A percentile compares a stretch with the other conserved stretches of the same genome.
phyloP scores from a whole-genome alignment of 2,113 vertebrate genomes.

The Brevimyrus niger region DNA sequence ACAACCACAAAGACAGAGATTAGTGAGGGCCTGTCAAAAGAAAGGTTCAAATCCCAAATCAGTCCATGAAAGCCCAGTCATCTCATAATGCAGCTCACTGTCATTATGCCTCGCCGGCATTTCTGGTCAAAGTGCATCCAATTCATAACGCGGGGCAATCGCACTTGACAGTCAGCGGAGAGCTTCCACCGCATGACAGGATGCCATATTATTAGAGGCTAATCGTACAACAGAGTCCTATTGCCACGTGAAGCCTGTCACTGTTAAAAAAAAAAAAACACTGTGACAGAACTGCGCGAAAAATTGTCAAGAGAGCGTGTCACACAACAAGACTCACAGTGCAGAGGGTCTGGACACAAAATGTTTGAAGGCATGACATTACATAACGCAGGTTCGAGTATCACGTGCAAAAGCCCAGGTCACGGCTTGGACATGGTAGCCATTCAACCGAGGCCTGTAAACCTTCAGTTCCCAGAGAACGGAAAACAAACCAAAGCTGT shows the following conservation, averaged over 20 bases:
- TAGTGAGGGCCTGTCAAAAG: not conserved
- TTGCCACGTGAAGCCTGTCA: not conserved
- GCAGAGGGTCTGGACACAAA: not conserved
- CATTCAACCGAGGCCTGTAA: not conserved
- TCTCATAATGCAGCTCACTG: not conserved
- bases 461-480: not conserved
- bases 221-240: not conserved
- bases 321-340: not conserved
- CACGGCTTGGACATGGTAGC: not conserved
- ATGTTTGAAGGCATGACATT: not conserved
- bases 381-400: not conserved
- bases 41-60: not conserved
- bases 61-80: not conserved
- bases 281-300: not conserved
- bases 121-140: not conserved
- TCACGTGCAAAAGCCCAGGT: not conserved
- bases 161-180: not conserved
- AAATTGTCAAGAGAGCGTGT: not conserved
- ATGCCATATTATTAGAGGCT: not conserved
- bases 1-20: conserved; percentile 20
- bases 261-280: not conserved
- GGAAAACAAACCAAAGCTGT: not conserved
- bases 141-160: not conserved
- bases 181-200: not conserved
- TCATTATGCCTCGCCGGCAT: not conserved